Conservation (phyloP, 2,113 vertebrate species). For the Strix aluco region DNA sequence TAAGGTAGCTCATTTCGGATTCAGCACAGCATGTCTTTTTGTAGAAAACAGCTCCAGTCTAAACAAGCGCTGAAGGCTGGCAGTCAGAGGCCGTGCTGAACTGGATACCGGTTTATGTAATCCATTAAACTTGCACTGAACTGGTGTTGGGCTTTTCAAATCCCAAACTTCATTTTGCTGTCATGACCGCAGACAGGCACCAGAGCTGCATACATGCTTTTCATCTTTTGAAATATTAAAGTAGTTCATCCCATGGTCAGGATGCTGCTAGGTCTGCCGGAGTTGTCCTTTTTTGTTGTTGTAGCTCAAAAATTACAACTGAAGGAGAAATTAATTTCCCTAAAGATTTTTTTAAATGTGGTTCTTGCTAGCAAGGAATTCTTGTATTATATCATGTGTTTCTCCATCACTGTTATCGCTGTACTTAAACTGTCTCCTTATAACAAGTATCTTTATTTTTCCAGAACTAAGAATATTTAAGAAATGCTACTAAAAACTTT, state of each 20-base stretch:
- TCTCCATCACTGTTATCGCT: fast-evolving
- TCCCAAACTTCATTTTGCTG: conserved; percentile 34
- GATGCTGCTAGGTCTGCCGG: background rate
- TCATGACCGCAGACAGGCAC: background rate
- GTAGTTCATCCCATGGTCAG: conserved; percentile 32
- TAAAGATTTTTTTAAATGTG: background rate
- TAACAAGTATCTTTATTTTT: background rate
- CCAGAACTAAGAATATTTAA: background rate
- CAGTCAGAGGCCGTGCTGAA: background rate
- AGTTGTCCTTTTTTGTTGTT: background rate
- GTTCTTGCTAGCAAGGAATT: background rate
- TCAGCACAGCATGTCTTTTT: background rate
- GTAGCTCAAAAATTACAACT: conserved; percentile 28
- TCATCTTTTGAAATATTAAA: conserved; percentile 43
- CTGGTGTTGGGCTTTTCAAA: conserved; percentile 9
- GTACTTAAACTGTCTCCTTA: background rate
- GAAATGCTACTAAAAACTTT: background rate
- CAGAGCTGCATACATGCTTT: background rate
- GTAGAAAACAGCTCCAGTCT: background rate
- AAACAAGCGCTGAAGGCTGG: background rate
- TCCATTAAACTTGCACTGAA: conserved; percentile 38
- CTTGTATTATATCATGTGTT: background rate
- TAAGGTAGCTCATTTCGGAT: background rate
- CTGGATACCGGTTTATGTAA: background rate
- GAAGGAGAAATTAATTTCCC: conserved; percentile 53